These are phyloP conservation scores for Porphyrio hochstetteri DNA, from an alignment of 2,113 vertebrate species.

Conservation along the genomic window DNA sequence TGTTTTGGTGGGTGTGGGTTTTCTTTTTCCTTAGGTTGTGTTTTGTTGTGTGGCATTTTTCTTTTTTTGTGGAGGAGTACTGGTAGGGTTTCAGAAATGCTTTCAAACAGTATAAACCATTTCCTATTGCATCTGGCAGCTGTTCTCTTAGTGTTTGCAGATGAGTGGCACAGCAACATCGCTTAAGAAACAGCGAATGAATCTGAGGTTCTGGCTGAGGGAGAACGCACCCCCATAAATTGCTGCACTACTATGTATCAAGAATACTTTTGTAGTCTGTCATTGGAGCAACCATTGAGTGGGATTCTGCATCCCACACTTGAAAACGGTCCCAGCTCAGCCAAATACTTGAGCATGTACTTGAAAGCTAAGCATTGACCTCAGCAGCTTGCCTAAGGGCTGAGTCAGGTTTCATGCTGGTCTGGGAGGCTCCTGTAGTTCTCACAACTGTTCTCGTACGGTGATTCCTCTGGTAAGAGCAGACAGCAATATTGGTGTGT, in stretches of 20 bases:
- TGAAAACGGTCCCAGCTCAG: background rate
- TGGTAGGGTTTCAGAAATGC: constrained; percentile 21
- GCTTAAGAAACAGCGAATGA: constrained; percentile 11
- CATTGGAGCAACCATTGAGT: background rate
- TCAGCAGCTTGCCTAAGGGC: background rate
- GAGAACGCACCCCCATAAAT: background rate
- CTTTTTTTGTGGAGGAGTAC: background rate
- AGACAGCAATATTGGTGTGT: background rate
- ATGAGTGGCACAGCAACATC: background rate
- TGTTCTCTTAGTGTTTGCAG: background rate
- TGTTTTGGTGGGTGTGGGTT: background rate
- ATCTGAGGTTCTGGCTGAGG: constrained; percentile 14
- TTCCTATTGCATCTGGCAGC: constrained; percentile 8
- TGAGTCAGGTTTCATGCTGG: background rate
- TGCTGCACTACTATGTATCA: background rate
- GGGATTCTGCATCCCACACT: constrained; percentile 16
- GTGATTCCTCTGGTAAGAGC: background rate
- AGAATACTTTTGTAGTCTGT: constrained; percentile 35
- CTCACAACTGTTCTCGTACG: background rate
- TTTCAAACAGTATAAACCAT: background rate
- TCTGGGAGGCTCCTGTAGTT: background rate
- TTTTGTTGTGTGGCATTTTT: too few relatives aligned
- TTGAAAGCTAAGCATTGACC: background rate
- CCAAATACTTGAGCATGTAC: background rate
- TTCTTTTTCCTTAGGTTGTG: background rate